Conservation (phyloP, 2,113 vertebrate genomes). For the Odontophorus gujanensis region DNA sequence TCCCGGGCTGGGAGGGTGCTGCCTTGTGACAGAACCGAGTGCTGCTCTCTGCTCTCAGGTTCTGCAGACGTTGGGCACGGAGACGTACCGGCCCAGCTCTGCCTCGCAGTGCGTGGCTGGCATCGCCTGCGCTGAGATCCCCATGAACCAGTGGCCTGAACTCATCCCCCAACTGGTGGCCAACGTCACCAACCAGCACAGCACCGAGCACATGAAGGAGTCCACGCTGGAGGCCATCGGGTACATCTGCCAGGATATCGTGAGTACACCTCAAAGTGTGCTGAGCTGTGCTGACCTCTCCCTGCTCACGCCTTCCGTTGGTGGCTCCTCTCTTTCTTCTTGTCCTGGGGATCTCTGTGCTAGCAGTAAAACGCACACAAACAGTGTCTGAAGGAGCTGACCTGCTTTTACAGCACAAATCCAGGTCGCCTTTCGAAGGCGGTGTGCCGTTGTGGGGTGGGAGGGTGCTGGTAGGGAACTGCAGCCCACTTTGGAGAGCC, state of each 20-base stretch:
- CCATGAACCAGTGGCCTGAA: conserved; percentile 96
- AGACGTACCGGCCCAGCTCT: conserved; percentile 96
- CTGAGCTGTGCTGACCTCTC: not conserved
- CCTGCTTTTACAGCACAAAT: not conserved
- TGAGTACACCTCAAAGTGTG: conserved; percentile 74
- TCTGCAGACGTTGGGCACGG: conserved; percentile 94
- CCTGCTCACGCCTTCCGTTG: too few species aligned
- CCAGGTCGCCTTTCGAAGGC: not conserved
- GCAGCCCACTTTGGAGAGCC: fast-evolving
- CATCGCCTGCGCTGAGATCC: conserved; percentile 97
- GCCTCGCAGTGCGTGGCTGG: conserved; percentile 97
- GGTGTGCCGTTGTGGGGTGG: fast-evolving
- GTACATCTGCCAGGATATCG: conserved; percentile 99
- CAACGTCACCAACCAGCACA: conserved; percentile 94
- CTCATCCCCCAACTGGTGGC: conserved; percentile 95
- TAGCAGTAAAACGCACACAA: fast-evolving
- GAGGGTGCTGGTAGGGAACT: not conserved
- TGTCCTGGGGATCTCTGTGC: not conserved
- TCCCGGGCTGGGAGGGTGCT: too few species aligned
- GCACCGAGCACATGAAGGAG: conserved; percentile 99
- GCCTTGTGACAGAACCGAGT: too few species aligned
- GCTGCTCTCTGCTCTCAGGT: conserved; percentile 76
- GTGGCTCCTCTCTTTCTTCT: fast-evolving
- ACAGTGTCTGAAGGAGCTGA: not conserved
- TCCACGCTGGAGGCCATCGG: conserved; percentile 98